Conservation (phyloP, 2,888 invertebrate genomes). For the Ophion obscuratus region DNA sequence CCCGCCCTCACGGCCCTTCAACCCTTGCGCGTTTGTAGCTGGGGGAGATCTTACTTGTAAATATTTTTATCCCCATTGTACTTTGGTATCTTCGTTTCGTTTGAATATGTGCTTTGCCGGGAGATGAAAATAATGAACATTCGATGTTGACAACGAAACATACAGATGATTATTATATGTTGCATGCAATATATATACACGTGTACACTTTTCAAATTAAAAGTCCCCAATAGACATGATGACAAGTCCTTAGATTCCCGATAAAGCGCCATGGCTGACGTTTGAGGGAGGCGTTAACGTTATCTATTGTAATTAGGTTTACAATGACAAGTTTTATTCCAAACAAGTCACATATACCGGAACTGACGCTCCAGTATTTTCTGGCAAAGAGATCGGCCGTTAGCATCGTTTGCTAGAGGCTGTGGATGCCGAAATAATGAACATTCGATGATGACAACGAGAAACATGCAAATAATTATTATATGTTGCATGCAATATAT, state of each 20-base stretch:
- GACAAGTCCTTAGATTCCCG: too few species aligned
- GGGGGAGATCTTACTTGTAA: slow-evolving; percentile 82
- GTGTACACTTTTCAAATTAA: too few species aligned
- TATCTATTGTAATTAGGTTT: too few species aligned
- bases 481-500: not conserved
- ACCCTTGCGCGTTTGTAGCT: slow-evolving; percentile 35
- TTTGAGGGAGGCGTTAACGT: too few species aligned
- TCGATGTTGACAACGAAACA: slow-evolving; percentile 1
- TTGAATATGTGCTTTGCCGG: slow-evolving; percentile 71
- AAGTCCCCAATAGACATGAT: too few species aligned
- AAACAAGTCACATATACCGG: too few species aligned
- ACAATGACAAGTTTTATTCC: too few species aligned
- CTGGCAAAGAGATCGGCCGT: too few species aligned
- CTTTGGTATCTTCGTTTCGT: slow-evolving; percentile 79
- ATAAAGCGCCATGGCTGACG: too few species aligned
- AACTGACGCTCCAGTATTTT: too few species aligned
- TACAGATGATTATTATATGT: slow-evolving; percentile 11
- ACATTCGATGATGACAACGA: slow-evolving; percentile 4
- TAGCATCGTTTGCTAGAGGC: too few species aligned
- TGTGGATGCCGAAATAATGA: slow-evolving; percentile 7
- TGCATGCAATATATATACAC: not conserved
- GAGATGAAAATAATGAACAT: slow-evolving; percentile 39
- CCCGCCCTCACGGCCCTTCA: not conserved
- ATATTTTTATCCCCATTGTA: slow-evolving; percentile 80
- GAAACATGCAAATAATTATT: slow-evolving; percentile 27